These are phyloP conservation scores for Aegotheles bennettii DNA, from an alignment of 2,113 vertebrate species.

Conservation along the genomic window DNA sequence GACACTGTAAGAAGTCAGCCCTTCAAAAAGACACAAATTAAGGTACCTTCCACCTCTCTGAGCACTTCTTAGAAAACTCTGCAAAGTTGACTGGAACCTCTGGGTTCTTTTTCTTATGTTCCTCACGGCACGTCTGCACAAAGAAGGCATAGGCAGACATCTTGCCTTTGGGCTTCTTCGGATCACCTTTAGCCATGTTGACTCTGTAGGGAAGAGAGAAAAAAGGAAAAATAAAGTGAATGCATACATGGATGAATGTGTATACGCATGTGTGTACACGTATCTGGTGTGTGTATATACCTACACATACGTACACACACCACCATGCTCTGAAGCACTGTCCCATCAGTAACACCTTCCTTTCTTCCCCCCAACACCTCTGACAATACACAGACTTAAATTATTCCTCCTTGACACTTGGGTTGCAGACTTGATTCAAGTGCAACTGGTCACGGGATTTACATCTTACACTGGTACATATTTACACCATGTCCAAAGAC, in stretches of 20 bases:
- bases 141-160: conserved; percentile 91
- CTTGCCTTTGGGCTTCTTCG: conserved; percentile 89
- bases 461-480: not conserved
- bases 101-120: conserved; percentile 88
- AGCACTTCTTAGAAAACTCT: conserved; percentile 89
- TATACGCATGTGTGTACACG: accelerated
- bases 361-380: accelerated
- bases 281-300: accelerated
- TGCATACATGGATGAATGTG: accelerated
- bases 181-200: conserved; percentile 88
- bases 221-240: not conserved
- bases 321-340: accelerated
- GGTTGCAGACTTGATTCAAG: not conserved
- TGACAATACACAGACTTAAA: not conserved
- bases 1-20: accelerated
- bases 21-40: not conserved
- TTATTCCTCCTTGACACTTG: not conserved
- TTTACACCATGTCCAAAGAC: not conserved
- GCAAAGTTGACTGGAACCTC: conserved; percentile 87
- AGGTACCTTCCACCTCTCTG: conserved; percentile 79
- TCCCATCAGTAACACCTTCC: not conserved
- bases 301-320: accelerated
- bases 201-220: not conserved
- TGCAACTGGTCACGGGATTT: not conserved
- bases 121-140: conserved; percentile 87